A percentile compares a stretch with the other conserved stretches of the same genome.
These are phyloP conservation scores for Tanypteryx hageni DNA, from an alignment of 2,888 invertebrate species.

Conservation along the genomic window DNA sequence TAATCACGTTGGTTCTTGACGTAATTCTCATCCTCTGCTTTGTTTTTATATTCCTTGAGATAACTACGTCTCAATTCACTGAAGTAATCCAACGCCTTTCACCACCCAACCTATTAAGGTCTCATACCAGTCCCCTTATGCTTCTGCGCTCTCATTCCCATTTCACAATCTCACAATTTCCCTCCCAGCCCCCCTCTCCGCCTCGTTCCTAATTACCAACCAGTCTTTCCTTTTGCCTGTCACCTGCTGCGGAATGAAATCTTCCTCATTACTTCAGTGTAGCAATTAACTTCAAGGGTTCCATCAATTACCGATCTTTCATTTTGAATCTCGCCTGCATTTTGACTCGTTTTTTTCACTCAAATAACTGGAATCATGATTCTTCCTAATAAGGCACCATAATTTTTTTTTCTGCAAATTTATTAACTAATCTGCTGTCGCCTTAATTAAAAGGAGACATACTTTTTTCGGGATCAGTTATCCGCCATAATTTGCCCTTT, in stretches of 20 bases:
- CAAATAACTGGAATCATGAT: slow-evolving; percentile 42
- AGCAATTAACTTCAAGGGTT: slow-evolving; percentile 51
- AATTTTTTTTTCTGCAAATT: slow-evolving; percentile 2
- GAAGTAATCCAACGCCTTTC: slow-evolving; percentile 54
- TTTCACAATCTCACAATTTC: slow-evolving; percentile 1
- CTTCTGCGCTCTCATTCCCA: not conserved
- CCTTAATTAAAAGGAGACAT: slow-evolving; percentile 51
- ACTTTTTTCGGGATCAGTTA: slow-evolving; percentile 40
- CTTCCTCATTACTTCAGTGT: slow-evolving; percentile 56
- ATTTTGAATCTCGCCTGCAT: not conserved
- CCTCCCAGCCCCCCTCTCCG: not conserved
- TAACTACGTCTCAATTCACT: slow-evolving; percentile 57
- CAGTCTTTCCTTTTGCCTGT: slow-evolving; percentile 52
- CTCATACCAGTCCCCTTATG: slow-evolving; percentile 3
- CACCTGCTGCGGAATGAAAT: slow-evolving; percentile 61
- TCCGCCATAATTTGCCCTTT: not conserved
- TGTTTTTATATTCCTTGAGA: slow-evolving; percentile 20
- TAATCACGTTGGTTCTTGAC: slow-evolving; percentile 13
- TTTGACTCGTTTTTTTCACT: slow-evolving; percentile 11
- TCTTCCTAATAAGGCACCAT: not conserved
- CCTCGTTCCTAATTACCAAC: slow-evolving; percentile 50
- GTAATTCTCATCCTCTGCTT: not conserved
- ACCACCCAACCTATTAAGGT: not conserved
- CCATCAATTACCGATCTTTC: slow-evolving; percentile 50
- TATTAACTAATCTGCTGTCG: slow-evolving; percentile 41